Evolutionary conservation across 2,888 invertebrate species (phyloP).

Genomic region (Caenorhabditis angaria): DNA sequence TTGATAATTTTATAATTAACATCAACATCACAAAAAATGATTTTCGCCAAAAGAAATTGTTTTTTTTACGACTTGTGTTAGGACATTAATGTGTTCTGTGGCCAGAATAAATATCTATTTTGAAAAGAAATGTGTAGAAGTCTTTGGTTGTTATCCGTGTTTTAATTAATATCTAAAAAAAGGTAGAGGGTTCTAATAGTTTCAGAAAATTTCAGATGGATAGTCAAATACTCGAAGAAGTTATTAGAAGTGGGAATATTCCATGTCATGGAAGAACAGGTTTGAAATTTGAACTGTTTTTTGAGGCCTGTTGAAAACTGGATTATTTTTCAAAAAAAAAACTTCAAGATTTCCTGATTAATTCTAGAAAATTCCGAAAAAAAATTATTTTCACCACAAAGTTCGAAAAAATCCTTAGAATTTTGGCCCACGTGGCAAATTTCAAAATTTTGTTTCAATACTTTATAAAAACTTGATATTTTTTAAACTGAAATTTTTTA

Average conservation of each 20-base stretch:
- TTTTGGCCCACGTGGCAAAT: background rate
- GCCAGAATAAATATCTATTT: conserved; percentile 2
- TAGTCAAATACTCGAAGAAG: conserved; percentile 53
- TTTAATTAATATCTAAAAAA: background rate
- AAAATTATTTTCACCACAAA: conserved; percentile 6
- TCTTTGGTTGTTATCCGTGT: background rate
- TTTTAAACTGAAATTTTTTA: no score
- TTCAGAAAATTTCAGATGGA: conserved; percentile 24
- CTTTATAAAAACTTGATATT: no score
- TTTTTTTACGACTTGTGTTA: background rate
- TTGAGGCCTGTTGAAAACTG: background rate
- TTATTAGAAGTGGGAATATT: conserved; percentile 53
- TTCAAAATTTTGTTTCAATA: background rate
- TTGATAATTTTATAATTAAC: conserved; percentile 20
- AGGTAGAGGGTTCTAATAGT: background rate
- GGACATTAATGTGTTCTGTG: conserved; percentile 1
- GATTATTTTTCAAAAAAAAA: background rate
- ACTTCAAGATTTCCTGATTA: conserved; percentile 7
- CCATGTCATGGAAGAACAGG: conserved; percentile 56
- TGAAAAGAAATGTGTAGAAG: background rate
- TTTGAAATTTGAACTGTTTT: conserved; percentile 9
- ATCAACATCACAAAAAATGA: background rate
- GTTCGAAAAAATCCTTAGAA: background rate
- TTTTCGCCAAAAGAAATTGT: background rate
- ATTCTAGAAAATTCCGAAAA: background rate